Evolutionary conservation across 2,888 invertebrate species (phyloP).

Genomic region (Drosophila subsilvestris): DNA sequence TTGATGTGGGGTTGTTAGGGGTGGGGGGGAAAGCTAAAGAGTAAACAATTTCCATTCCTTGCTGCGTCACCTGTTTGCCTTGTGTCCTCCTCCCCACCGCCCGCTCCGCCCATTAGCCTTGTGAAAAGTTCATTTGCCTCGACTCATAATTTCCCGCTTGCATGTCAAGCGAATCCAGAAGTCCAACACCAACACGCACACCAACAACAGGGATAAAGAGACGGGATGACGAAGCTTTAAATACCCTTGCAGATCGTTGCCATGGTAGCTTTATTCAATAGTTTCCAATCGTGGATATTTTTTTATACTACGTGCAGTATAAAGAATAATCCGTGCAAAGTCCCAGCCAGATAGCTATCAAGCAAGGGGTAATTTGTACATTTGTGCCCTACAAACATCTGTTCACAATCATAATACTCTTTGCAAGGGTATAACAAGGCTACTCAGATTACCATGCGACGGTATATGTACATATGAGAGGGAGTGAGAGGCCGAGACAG

Average conservation of each 20-base stretch:
- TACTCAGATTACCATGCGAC: slow-evolving; percentile 59
- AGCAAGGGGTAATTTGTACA: not conserved
- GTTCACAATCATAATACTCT: not conserved
- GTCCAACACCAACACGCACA: slow-evolving; percentile 27
- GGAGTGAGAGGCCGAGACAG: slow-evolving; percentile 11
- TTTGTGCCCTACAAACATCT: not conserved
- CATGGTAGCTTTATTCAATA: not conserved
- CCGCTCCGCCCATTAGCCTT: slow-evolving; percentile 69
- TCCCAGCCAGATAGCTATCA: not conserved
- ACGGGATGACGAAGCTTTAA: not conserved
- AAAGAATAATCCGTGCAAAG: not conserved
- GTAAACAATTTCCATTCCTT: slow-evolving; percentile 40
- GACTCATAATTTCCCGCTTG: slow-evolving; percentile 77
- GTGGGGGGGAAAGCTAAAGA: slow-evolving; percentile 44
- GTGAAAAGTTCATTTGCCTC: slow-evolving; percentile 80
- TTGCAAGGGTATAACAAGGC: slow-evolving; percentile 24
- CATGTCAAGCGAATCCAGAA: slow-evolving; percentile 63
- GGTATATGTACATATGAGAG: slow-evolving; percentile 8
- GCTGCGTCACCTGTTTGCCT: slow-evolving; percentile 64
- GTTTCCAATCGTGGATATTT: not conserved
- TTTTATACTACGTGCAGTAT: not conserved
- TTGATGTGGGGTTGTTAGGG: slow-evolving; percentile 15
- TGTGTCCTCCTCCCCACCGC: slow-evolving; percentile 17
- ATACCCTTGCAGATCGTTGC: not conserved
- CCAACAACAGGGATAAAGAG: not conserved